Base-by-base conservation (phyloP, 2,888 invertebrate genomes). In the Acanthoscelides obtectus region DNA sequence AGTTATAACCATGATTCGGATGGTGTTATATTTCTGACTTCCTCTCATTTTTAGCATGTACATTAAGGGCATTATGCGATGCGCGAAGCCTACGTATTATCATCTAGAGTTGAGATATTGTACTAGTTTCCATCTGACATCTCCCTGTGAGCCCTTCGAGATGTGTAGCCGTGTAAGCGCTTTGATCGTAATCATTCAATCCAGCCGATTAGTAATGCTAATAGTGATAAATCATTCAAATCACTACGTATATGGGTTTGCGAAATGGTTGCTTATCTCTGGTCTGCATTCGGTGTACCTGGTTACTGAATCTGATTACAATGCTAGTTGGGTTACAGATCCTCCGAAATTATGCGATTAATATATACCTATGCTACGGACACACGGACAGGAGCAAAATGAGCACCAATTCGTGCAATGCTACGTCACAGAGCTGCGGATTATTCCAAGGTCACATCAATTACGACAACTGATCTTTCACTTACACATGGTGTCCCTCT, bases 221-320 rank as follows among this genome's bases (percentile, higher is more conserved):
- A 72, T 70, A 70, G 67, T 72, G 69, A 70, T 74, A 73, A 74
- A 74, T 74, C 73, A 74, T 22, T 25, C 27, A 72, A 74, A 73
- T 74, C 74, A 74, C n/a, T n/a, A n/a, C n/a, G 25, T 25, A 25
- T 25, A 25, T 8, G 25, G 25, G 74, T 71, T 72, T 69, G 25
- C 45, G 45, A 45, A 6, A 17, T 6, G 45, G 45, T 25, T 25
- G 45, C 45, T 45, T 12, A 45, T 45, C 3, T 45, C 45, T 45
- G 17, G 45, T 45, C 45, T 45, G 45, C 45, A 45, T 45, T 45
- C 45, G 12, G 45, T 45, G 45, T 45, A 4, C 45, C 45, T 12
- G 17, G 45, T 45, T 45, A 45, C 45, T 45, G 45, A 45, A 45
- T 45, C 45, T 45, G 45, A 45, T 45, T 45, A 45, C 45, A 45